Base-by-base conservation (phyloP, 2,113 vertebrate genomes). In the Dromas ardeola region DNA sequence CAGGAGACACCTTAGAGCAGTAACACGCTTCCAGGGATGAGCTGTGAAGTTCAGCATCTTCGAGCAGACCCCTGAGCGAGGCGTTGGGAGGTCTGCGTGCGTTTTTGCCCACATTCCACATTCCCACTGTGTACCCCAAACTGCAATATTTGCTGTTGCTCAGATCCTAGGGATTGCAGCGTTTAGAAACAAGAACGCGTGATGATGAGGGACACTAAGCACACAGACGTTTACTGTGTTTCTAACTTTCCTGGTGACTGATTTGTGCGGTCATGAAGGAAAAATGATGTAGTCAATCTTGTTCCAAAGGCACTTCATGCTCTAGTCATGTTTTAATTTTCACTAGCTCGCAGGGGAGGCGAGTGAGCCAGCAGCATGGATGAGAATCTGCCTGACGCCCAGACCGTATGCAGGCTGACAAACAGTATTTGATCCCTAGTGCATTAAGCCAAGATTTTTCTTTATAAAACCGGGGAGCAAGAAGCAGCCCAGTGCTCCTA, bases 271-370 rank as follows among this genome's bases (percentile, higher is more conserved):
- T 65, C 84, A 25, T 63, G 90, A 91, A 89, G 73, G 61, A 73
- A 72, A 88, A 87, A 70, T 2, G 0, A n/a, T 9, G 9, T 45
- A 56, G 53, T 62, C 38, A 38, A 22, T 62, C 66, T 81, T 81
- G 36, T 76, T 96, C 66, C 62, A 93, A 80, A 87, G 85, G 32
- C 70, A 25, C 81, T 91, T 85, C 79, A 62, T 69, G 45, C 71
- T 94, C 69, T 90, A 30, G 79, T 93, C 66, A 22, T 80, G 83
- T 81, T 95, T 93, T 87, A 86, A 76, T 91, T 96, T 86, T 95
- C 32, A 49, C 70, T 77, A 65, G 77, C 66, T 90, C 38, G 13
- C 42, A 19, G 50, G 77, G 53, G 61, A 93, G 62, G 32, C 2
- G 0, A 65, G n/a, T 38, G 55, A 94, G 88, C 72, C 88, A 81